Evolutionary conservation across 2,888 invertebrate species (phyloP).

Genomic region (Carcina quercana): DNA sequence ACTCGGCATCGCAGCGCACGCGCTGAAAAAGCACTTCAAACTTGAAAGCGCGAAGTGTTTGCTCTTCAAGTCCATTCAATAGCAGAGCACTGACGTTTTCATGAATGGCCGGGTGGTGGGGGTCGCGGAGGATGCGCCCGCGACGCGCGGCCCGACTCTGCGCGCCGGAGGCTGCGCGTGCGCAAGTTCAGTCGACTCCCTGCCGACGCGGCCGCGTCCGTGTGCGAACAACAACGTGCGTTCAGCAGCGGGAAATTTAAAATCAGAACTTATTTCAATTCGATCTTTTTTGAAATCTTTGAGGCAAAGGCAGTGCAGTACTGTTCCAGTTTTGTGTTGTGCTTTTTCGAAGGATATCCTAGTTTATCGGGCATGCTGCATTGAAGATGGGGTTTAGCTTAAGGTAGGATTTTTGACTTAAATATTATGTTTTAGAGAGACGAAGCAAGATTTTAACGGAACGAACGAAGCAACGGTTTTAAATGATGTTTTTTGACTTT

Average conservation of each 20-base stretch:
- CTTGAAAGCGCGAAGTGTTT: slow-evolving; percentile 1
- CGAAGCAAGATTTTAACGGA: too few species aligned
- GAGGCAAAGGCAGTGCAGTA: slow-evolving; percentile 4
- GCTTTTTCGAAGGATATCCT: slow-evolving; percentile 5
- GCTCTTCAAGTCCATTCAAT: slow-evolving; percentile 38
- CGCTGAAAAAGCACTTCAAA: slow-evolving; percentile 1
- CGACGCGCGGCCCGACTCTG: slow-evolving; percentile 21
- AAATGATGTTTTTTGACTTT: too few species aligned
- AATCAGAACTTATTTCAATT: slow-evolving; percentile 25
- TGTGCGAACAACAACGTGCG: slow-evolving; percentile 23
- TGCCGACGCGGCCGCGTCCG: slow-evolving; percentile 46
- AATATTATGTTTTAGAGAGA: too few species aligned
- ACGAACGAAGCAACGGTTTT: too few species aligned
- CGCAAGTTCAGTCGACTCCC: slow-evolving; percentile 36
- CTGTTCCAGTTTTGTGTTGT: slow-evolving; percentile 39
- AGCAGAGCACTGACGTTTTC: slow-evolving; percentile 37
- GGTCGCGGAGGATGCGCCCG: slow-evolving; percentile 41
- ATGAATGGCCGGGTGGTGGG: slow-evolving; percentile 61
- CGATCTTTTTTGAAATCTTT: slow-evolving; percentile 18
- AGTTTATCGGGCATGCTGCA: slow-evolving; percentile 47
- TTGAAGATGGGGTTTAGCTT: slow-evolving; percentile 54
- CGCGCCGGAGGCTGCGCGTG: slow-evolving; percentile 41
- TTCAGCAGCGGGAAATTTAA: slow-evolving; percentile 50
- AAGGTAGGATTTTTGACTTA: slow-evolving; percentile 44
- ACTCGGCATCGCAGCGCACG: neutral